These are phyloP conservation scores for Pandemis heparana DNA, from an alignment of 2,888 invertebrate genomes.

Conservation along the genomic window DNA sequence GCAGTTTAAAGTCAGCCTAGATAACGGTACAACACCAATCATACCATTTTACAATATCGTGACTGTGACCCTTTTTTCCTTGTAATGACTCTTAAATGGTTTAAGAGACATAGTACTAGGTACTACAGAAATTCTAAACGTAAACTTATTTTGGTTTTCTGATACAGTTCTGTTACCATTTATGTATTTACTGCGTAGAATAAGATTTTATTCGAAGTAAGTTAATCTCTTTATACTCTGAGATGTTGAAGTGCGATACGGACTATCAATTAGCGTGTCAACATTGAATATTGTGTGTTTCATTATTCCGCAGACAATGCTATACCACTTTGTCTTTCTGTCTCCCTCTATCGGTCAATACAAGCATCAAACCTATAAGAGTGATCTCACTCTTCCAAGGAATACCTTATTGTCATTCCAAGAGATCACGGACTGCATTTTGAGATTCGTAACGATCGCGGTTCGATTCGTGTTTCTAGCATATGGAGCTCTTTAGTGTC, in stretches of 20 bases:
- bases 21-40: too few relatives aligned
- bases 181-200: neutral
- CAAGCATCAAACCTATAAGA: too few relatives aligned
- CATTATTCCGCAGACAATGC: neutral
- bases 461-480: neutral
- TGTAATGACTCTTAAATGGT: too few relatives aligned
- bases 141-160: neutral
- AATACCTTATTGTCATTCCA: too few relatives aligned
- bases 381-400: too few relatives aligned
- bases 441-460: neutral
- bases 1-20: too few relatives aligned
- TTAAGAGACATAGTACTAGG: too few relatives aligned
- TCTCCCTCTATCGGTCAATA: too few relatives aligned
- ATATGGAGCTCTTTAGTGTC: constrained; percentile 7
- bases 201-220: neutral
- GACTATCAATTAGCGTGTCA: neutral
- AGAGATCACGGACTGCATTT: too few relatives aligned
- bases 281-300: neutral
- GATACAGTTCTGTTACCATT: neutral
- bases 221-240: neutral
- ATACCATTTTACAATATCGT: too few relatives aligned
- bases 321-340: neutral
- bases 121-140: too few relatives aligned
- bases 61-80: neutral
- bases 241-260: neutral